A percentile compares a stretch with the other conserved stretches of the same genome.
Evolutionary conservation across 2,888 invertebrate genomes (phyloP).

Genomic region (Empis livida): DNA sequence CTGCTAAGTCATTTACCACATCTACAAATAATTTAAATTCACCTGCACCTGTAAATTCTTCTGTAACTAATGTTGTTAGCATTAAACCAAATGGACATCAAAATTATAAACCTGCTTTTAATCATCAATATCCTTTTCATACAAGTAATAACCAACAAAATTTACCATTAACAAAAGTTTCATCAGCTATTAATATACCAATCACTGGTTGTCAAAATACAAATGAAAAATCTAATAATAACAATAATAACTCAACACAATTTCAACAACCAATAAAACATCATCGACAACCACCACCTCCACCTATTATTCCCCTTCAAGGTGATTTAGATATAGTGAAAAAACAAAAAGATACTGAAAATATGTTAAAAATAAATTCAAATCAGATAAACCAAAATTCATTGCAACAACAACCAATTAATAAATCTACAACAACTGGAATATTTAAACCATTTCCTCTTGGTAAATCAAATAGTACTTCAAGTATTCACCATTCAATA

Average conservation of each 20-base stretch:
- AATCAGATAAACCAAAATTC: slow-evolving; percentile 9
- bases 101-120: too few species aligned
- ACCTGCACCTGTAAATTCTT: not conserved
- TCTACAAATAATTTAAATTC: not conserved
- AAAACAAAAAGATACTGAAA: slow-evolving; percentile 33
- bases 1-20: not conserved
- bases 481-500: slow-evolving; percentile 17
- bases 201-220: not conserved
- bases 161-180: not conserved
- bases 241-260: too few species aligned
- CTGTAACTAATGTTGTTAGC: too few species aligned
- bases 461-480: slow-evolving; percentile 33
- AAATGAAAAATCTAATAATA: not conserved
- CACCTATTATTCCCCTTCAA: slow-evolving; percentile 17
- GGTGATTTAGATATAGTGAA: slow-evolving; percentile 22
- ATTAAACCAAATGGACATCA: too few species aligned
- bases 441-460: slow-evolving; percentile 21
- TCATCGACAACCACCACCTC: too few species aligned
- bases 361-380: slow-evolving; percentile 29
- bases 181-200: slow-evolving; percentile 5
- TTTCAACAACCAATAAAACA: too few species aligned
- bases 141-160: not conserved
- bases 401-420: slow-evolving; percentile 14
- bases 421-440: slow-evolving; percentile 16
- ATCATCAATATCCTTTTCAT: too few species aligned